Conservation (phyloP, 2,888 invertebrate species). For the Drosophila seclusa region DNA sequence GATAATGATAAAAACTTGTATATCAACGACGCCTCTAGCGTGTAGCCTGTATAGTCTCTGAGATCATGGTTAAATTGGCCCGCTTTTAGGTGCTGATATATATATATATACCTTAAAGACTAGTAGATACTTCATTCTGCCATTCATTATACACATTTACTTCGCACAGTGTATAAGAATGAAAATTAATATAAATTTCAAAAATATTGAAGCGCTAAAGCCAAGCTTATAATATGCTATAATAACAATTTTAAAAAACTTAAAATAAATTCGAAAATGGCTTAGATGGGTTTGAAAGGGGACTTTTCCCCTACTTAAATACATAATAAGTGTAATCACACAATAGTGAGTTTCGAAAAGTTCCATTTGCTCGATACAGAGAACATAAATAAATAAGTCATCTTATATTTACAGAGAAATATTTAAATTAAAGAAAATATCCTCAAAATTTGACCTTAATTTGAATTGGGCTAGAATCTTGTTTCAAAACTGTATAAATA, state of each 20-base stretch:
- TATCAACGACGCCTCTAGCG: too few species aligned
- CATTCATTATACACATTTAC: background rate
- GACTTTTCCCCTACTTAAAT: background rate
- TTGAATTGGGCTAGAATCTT: background rate
- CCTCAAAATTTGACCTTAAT: background rate
- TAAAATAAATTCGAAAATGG: too few species aligned
- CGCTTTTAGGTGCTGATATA: too few species aligned
- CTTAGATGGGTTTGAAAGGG: background rate
- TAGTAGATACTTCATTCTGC: background rate
- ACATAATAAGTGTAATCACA: background rate
- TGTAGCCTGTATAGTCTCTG: too few species aligned
- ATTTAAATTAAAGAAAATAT: background rate
- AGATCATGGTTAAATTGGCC: too few species aligned
- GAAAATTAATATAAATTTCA: background rate
- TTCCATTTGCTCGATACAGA: background rate
- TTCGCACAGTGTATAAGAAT: background rate
- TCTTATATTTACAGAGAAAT: background rate
- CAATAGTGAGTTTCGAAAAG: background rate
- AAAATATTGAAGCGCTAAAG: background rate
- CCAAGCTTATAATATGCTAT: too few species aligned
- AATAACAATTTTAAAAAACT: too few species aligned
- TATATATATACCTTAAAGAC: background rate
- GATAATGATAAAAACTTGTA: too few species aligned
- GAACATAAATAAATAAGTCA: accelerated
- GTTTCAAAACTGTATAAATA: background rate